These are phyloP conservation scores for Oreochromis mossambicus DNA, from an alignment of 2,797 vertebrate species.

Conservation along the genomic window DNA sequence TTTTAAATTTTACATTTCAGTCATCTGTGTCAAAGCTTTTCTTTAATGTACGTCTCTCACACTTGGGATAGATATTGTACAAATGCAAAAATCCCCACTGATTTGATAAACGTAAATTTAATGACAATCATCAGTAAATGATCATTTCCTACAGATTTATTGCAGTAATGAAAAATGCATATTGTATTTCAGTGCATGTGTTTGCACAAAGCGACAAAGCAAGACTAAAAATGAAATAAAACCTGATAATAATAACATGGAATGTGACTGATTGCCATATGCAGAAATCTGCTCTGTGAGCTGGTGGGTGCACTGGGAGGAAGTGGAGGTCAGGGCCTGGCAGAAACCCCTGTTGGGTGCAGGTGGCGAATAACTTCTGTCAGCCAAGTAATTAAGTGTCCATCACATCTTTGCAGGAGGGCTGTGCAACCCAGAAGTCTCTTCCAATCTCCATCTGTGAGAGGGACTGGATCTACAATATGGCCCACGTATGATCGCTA, in stretches of 20 bases:
- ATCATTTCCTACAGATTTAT: not conserved
- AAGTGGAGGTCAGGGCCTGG: conserved; percentile 72
- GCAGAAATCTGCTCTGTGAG: conserved; percentile 54
- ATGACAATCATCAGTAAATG: not conserved
- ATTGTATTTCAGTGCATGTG: not conserved
- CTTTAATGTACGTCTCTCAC: not conserved
- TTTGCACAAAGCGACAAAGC: not conserved
- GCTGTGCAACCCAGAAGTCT: conserved; percentile 56
- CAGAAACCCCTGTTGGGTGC: conserved; percentile 70
- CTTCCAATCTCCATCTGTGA: conserved; percentile 71
- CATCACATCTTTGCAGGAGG: conserved; percentile 72
- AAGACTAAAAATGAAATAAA: not conserved
- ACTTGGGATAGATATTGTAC: not conserved
- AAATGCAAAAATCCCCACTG: not conserved
- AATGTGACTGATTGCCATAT: conserved; percentile 49
- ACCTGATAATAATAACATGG: conserved; percentile 12
- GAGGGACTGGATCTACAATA: conserved; percentile 54
- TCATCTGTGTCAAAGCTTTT: not conserved
- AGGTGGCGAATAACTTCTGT: conserved; percentile 74
- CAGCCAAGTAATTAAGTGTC: conserved; percentile 80
- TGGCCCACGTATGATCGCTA: conserved; percentile 43
- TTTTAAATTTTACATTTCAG: not conserved
- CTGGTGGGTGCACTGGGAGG: conserved; percentile 47
- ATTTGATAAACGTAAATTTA: not conserved
- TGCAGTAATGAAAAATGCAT: not conserved